Evolutionary conservation across 2,888 invertebrate species (phyloP).

Genomic region (Melinaea marsaeus): DNA sequence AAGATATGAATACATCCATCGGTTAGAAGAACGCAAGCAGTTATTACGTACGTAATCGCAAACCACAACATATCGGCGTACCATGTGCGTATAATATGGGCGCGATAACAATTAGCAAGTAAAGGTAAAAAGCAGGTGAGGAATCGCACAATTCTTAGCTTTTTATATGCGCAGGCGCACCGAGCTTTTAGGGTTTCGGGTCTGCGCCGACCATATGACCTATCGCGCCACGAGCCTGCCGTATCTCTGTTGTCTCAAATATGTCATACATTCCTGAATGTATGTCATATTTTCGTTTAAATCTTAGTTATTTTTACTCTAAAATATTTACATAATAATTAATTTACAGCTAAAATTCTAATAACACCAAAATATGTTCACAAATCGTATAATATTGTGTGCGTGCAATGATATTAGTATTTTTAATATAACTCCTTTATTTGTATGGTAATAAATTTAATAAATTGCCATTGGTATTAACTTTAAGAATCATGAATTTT

Average conservation of each 20-base stretch:
- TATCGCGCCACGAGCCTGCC: slow-evolving; percentile 32
- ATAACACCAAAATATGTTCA: background rate
- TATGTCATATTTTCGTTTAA: too few species aligned
- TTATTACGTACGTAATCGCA: slow-evolving; percentile 61
- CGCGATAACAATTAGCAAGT: slow-evolving; percentile 55
- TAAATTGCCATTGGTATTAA: slow-evolving; percentile 30
- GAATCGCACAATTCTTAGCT: slow-evolving; percentile 40
- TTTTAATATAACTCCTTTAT: slow-evolving; percentile 33
- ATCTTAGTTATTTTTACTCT: background rate
- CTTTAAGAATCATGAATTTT: slow-evolving; percentile 24
- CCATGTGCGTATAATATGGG: slow-evolving; percentile 65
- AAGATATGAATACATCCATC: slow-evolving; percentile 44
- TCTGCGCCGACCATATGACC: slow-evolving; percentile 61
- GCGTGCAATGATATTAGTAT: slow-evolving; percentile 22
- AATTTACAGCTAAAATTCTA: background rate
- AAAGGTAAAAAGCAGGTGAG: slow-evolving; percentile 39
- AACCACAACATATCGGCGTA: slow-evolving; percentile 65
- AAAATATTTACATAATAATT: background rate
- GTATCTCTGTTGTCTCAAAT: slow-evolving; percentile 37
- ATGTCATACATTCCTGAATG: slow-evolving; percentile 1
- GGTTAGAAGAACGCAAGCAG: slow-evolving; percentile 46
- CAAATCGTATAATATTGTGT: slow-evolving; percentile 10
- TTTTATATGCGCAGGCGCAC: slow-evolving; percentile 38
- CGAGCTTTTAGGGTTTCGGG: slow-evolving; percentile 71
- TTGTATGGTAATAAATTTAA: slow-evolving; percentile 33